These are phyloP conservation scores for Probaryconus sp. DNA, from an alignment of 1,140 invertebrate genomes.

Conservation along the genomic window DNA sequence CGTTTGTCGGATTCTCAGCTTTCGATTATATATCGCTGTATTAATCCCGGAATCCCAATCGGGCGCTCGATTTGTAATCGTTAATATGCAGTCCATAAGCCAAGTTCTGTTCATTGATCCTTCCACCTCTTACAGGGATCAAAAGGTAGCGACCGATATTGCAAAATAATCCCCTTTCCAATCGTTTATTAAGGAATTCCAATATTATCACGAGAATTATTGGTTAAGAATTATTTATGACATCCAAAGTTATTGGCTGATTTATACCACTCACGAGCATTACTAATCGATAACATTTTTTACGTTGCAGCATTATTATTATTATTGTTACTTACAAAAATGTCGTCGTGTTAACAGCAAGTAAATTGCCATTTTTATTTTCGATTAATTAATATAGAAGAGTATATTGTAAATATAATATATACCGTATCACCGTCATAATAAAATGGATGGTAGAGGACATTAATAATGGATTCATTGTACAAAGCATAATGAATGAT, in stretches of 20 bases:
- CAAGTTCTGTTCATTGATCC: constrained; percentile 56
- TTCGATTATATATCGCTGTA: constrained; percentile 77
- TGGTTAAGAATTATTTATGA: constrained; percentile 27
- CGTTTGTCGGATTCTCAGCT: constrained; percentile 72
- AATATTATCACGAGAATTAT: constrained; percentile 32
- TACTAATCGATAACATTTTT: background rate
- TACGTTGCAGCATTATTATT: too few relatives aligned
- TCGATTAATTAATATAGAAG: too few relatives aligned
- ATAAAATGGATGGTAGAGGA: too few relatives aligned
- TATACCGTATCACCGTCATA: too few relatives aligned
- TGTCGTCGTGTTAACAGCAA: too few relatives aligned
- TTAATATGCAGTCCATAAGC: constrained; percentile 68
- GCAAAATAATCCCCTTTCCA: constrained; percentile 49
- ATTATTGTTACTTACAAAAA: too few relatives aligned
- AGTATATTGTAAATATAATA: too few relatives aligned
- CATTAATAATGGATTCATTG: too few relatives aligned
- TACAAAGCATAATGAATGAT: too few relatives aligned
- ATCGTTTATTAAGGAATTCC: constrained; percentile 26
- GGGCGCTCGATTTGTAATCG: constrained; percentile 75
- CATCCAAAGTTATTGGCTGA: constrained; percentile 4
- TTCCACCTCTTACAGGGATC: constrained; percentile 44
- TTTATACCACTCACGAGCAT: background rate
- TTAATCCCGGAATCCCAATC: constrained; percentile 75
- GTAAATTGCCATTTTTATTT: too few relatives aligned
- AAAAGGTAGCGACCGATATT: constrained; percentile 58